Base-by-base conservation (phyloP, 2,888 invertebrate species). In the Leptinotarsa juncta region DNA sequence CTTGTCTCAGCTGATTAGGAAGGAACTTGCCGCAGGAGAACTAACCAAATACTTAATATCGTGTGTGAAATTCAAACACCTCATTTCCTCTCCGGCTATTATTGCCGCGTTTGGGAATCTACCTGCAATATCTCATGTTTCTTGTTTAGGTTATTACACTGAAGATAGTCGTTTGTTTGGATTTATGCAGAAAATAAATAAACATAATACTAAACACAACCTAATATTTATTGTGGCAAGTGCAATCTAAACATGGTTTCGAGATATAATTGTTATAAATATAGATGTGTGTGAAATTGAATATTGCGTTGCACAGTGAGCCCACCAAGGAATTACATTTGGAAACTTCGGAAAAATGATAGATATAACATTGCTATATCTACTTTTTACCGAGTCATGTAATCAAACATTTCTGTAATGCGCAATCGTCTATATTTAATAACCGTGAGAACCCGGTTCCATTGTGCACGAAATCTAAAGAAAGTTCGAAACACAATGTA, bases 31-130 rank as follows among this genome's bases (percentile, higher is more conserved):
- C 62, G 32, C 48, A 57, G 69, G 48, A 48, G 57, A 57, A 48
- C 20, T 23, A 69, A 4, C 20, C 26, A 57, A 69, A 69, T 60
- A 60, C 3, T n/a, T 23, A 23, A 23, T 62, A 62, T 18, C n/a
- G 62, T 70, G 76, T 79, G 79, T 76, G 76, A 76, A 77, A 74
- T 71, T 65, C 71, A 77, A 77, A 79, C 71, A 77, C 42, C 48
- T 32, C 72, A 71, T 77, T 79, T 79, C 73, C 73, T 74, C 71
- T 70, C 65, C 51, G 49, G 14, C 12, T 62, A 75, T 70, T 70
- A n/a, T 71, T 66, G 14, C 50, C 20, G 50, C 49, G 23, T 32
- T 53, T 53, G 26, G 16, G n/a, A 67, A 23, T 67, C 53, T 67
- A 67, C 67, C 67, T 67, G 67, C 14, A 53, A 67, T 67, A 67